Evolutionary conservation across 2,113 vertebrate genomes (phyloP), one percentile per base, ranked within the genome.

Genomic region (Cyanoliseus patagonus): DNA sequence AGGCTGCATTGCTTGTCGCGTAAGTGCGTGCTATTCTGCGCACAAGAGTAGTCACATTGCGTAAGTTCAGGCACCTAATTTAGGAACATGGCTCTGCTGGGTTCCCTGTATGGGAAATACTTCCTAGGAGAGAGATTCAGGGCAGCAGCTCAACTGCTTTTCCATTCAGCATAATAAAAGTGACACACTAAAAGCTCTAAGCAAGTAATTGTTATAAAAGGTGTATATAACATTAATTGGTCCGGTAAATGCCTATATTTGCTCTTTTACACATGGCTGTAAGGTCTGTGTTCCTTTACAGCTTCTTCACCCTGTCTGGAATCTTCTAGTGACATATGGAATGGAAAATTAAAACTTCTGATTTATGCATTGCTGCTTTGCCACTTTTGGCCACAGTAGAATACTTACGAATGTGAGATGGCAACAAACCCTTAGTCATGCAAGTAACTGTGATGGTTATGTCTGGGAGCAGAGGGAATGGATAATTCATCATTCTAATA

Each of bases 341-440:
- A 80, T 80, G 90, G 91, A 96, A 96, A 94, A 90, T 78, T 87
- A 91, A 77, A 92, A 85, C 82, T 94, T 91, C n/a, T 87, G 91
- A 94, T 97, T 95, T 92, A 93, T 89, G 62, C 27, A 37, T 76
- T 93, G 41, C 90, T 95, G 87, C 82, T 91, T 91, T 95, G 52
- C 67, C 46, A 30, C 93, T 96, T 94, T 94, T 69, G 82, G 91
- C 78, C 59, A 39, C 22, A 14, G 78, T 39, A 78, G 76, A 86
- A 91, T 51, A 66, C 70, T 89, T 64, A 39, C 1, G 27, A 91
- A 74, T 78, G 44, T 53, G 81, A 91, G 70, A 87, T 57, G 87
- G 86, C 89, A 94, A 79, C 82, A 95, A 94, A 91, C 79, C 91
- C 59, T 95, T 85, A 88, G 87, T 79, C 9, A 14, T 91, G 62